phyloP scores from a whole-genome alignment of 2,888 invertebrate genomes.

The Thera britannica region DNA sequence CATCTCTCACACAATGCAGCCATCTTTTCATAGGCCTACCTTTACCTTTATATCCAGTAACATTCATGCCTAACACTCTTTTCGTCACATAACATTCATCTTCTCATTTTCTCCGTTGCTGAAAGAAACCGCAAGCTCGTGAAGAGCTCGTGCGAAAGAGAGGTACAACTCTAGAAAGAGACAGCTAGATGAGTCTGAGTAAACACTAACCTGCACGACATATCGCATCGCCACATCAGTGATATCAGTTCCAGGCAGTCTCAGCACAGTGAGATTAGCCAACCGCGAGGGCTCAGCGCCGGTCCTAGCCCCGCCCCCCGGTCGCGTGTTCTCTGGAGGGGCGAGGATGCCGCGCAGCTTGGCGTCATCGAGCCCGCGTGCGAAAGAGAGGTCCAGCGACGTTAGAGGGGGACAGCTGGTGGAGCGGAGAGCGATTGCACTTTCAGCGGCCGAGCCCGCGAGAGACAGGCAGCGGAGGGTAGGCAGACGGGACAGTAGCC shows the following conservation, averaged over 20 bases:
- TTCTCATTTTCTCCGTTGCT: no score
- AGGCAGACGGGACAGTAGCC: conserved; percentile 92
- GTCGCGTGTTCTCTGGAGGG: conserved; percentile 93
- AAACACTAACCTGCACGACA: conserved; percentile 68
- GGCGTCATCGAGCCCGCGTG: conserved; percentile 93
- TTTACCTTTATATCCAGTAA: no score
- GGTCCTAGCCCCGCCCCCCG: conserved; percentile 77
- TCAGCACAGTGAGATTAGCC: conserved; percentile 89
- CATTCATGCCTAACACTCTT: no score
- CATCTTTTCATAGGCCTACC: no score
- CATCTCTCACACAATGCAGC: no score
- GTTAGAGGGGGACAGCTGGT: conserved; percentile 92
- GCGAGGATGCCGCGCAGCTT: conserved; percentile 93
- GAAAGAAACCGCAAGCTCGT: no score
- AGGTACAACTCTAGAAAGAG: no score
- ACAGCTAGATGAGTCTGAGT: no score
- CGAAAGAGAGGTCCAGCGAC: conserved; percentile 93
- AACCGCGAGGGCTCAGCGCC: conserved; percentile 83
- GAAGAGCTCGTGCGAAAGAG: no score
- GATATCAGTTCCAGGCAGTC: conserved; percentile 94
- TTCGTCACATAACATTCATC: no score
- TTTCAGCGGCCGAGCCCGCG: conserved; percentile 90
- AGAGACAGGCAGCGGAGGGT: conserved; percentile 92
- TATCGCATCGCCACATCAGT: conserved; percentile 92
- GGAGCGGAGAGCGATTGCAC: conserved; percentile 91